Percentiles rank a stretch among this genome's conserved stretches.
Evolutionary conservation across 2,113 vertebrate genomes (phyloP).

Genomic region (Limnothrissa miodon): DNA sequence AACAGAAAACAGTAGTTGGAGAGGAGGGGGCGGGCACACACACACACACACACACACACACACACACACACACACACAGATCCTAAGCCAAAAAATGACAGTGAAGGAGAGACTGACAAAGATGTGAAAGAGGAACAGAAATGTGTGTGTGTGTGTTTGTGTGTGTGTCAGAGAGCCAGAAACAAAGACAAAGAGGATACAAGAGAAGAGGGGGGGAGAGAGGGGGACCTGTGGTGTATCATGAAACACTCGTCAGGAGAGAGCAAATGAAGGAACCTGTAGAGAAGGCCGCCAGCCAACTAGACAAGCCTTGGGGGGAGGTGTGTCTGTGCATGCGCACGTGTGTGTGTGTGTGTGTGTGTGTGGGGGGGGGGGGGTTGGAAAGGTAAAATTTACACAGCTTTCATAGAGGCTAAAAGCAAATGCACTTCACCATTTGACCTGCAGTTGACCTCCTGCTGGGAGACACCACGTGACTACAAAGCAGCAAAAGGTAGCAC

Average conservation of each 20-base stretch:
- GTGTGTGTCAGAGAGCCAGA: not conserved
- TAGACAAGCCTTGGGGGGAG: slow-evolving; percentile 63
- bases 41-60: slow-evolving; percentile 13
- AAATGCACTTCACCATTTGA: slow-evolving; percentile 91
- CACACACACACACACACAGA: not conserved
- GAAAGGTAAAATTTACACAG: slow-evolving; percentile 59
- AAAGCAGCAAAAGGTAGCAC: not conserved
- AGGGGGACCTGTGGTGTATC: slow-evolving; percentile 79
- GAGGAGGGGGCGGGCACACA: slow-evolving; percentile 24
- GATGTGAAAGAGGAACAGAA: not conserved
- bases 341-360: slow-evolving; percentile 24
- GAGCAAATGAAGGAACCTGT: slow-evolving; percentile 50
- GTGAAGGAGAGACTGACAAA: slow-evolving; percentile 11
- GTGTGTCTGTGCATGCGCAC: slow-evolving; percentile 9
- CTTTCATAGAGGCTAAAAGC: slow-evolving; percentile 80
- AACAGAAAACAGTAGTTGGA: slow-evolving; percentile 61
- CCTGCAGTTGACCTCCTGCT: slow-evolving; percentile 75
- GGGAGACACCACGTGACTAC: not conserved
- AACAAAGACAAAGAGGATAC: slow-evolving; percentile 44
- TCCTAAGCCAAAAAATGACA: slow-evolving; percentile 6
- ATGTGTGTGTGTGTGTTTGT: not conserved
- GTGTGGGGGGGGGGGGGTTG: slow-evolving; percentile 22
- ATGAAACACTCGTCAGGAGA: slow-evolving; percentile 73
- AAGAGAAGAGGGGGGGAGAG: slow-evolving; percentile 56
- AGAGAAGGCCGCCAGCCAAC: slow-evolving; percentile 41